These are phyloP conservation scores for Tachypleus tridentatus DNA, from an alignment of 1,140 invertebrate genomes.

Conservation along the genomic window DNA sequence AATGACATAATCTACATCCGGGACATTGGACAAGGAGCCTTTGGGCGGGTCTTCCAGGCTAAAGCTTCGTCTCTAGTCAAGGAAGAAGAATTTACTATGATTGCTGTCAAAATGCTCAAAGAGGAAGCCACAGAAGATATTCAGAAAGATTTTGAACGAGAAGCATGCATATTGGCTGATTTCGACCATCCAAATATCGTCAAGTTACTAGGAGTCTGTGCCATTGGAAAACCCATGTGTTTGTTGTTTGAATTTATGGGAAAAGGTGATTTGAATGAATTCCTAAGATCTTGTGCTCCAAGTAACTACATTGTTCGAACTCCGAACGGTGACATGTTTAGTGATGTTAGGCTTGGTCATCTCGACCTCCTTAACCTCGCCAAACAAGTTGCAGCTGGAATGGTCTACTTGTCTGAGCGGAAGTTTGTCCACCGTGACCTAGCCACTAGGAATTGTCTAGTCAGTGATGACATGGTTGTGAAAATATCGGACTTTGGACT, in stretches of 20 bases:
- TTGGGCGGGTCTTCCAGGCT: conserved; percentile 84
- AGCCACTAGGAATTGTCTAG: conserved; percentile 88
- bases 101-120: conserved; percentile 93
- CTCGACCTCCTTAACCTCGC: conserved; percentile 68
- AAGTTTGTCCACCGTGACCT: conserved; percentile 93
- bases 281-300: conserved; percentile 54
- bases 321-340: conserved; percentile 36
- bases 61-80: conserved; percentile 71
- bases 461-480: conserved; percentile 81
- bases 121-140: conserved; percentile 88
- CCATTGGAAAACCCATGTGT: conserved; percentile 81
- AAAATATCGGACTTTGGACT: conserved; percentile 94
- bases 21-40: conserved; percentile 86
- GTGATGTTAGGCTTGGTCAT: conserved; percentile 48
- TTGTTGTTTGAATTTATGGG: conserved; percentile 88
- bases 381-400: conserved; percentile 74
- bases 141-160: conserved; percentile 81
- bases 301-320: conserved; percentile 50
- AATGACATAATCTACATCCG: conserved; percentile 90
- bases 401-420: conserved; percentile 84
- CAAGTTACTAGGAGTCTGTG: conserved; percentile 76
- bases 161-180: conserved; percentile 78
- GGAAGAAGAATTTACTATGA: conserved; percentile 75
- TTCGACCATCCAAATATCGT: conserved; percentile 91
- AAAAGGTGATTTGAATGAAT: conserved; percentile 80